These are phyloP conservation scores for Teleopsis dalmanni DNA, from an alignment of 1,140 invertebrate genomes.

Conservation along the genomic window DNA sequence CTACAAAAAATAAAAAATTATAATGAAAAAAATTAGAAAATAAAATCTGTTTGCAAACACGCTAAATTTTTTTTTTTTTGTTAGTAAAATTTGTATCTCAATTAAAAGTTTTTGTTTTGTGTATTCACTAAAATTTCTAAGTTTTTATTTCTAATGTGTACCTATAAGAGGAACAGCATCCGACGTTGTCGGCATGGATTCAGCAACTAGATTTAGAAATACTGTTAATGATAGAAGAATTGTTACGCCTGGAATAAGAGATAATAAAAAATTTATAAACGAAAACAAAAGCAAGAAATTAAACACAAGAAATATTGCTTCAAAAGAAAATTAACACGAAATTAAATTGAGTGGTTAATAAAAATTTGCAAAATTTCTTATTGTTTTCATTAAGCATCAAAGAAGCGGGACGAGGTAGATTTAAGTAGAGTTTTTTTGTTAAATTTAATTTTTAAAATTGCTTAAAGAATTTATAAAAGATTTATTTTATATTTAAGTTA, in stretches of 20 bases:
- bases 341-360: too few relatives aligned
- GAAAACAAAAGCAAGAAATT: slow-evolving; percentile 28
- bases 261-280: slow-evolving; percentile 29
- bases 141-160: slow-evolving; percentile 36
- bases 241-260: slow-evolving; percentile 78
- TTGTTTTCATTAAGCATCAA: too few relatives aligned
- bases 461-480: too few relatives aligned
- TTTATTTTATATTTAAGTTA: too few relatives aligned
- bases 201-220: slow-evolving; percentile 90
- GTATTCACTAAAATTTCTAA: slow-evolving; percentile 27
- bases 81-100: too few relatives aligned
- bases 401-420: too few relatives aligned
- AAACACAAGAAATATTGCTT: slow-evolving; percentile 19
- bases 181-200: slow-evolving; percentile 86
- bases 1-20: too few relatives aligned
- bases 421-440: too few relatives aligned
- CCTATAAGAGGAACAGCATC: slow-evolving; percentile 72
- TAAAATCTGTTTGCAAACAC: too few relatives aligned
- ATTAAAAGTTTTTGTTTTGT: slow-evolving; percentile 16
- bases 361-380: too few relatives aligned
- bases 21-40: too few relatives aligned
- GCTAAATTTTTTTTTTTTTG: slow-evolving; percentile 12
- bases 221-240: slow-evolving; percentile 98
- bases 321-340: slow-evolving; percentile 20
- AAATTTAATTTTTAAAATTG: too few relatives aligned